Conservation (phyloP, 2,113 vertebrate genomes). For the Lepus timidus region DNA sequence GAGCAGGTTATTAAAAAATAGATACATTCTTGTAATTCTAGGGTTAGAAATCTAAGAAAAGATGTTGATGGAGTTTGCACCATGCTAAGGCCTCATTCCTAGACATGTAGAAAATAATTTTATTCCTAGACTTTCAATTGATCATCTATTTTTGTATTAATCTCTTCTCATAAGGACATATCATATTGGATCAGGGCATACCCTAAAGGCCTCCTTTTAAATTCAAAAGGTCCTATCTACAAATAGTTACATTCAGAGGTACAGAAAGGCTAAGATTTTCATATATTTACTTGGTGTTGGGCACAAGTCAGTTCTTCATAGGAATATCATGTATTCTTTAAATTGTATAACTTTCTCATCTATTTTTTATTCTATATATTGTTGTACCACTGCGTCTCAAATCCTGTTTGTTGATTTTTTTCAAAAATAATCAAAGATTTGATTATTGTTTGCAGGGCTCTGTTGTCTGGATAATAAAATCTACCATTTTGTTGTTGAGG, state of each 20-base stretch:
- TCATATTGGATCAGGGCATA: too few relatives aligned
- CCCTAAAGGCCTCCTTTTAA: not conserved
- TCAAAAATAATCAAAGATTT: not conserved
- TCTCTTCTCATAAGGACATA: not conserved
- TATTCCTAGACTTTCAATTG: not conserved
- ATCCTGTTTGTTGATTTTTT: not conserved
- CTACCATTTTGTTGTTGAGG: not conserved
- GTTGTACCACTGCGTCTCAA: not conserved
- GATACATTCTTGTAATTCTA: not conserved
- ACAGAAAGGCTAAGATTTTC: not conserved
- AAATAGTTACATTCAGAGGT: not conserved
- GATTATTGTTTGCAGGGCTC: not conserved
- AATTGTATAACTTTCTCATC: not conserved
- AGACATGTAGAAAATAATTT: rapidly evolving
- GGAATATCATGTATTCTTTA: not conserved
- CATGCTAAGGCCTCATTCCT: not conserved
- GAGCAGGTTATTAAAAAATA: not conserved
- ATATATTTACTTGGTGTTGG: not conserved
- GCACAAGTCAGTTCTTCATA: not conserved
- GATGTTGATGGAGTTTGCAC: not conserved
- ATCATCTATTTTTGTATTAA: not conserved
- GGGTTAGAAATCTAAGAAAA: not conserved
- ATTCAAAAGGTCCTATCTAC: not conserved
- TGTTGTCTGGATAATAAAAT: not conserved
- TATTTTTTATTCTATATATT: not conserved